Evolutionary conservation across 2,888 invertebrate species (phyloP), one percentile per base, ranked within the genome.

Genomic region (Pachycephus smyrnensis): DNA sequence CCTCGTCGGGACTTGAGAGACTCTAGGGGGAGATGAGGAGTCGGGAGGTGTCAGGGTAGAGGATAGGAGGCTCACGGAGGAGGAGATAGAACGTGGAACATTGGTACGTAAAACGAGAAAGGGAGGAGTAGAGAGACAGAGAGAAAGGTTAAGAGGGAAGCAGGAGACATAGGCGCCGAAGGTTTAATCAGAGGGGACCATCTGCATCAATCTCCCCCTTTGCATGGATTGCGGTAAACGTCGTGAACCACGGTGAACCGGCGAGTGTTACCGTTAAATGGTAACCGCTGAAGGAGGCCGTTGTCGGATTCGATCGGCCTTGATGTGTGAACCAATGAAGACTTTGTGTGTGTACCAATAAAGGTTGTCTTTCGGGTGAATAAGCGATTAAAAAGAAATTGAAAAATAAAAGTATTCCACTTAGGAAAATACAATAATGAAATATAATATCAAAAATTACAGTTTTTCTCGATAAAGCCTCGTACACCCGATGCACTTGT

Each of bases 151-250:
- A 78, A 75, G 80, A 74, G 73, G 37, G 55, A 31, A 69, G 71
- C 75, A 75, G 77, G 79, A 77, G 79, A 82, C 81, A 84, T 78
- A 85, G 84, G 82, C 83, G 82, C 82, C 82, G 82, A 82, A 83
- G 86, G 82, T 86, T 88, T 86, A 87, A 87, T 87, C 85, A 80
- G 81, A 81, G 77, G 73, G 80, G 82, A 77, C 83, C 79, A 82
- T 86, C 82, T 80, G 71, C 74, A 37, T 37, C 74, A 37, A 37
- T 74, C 74, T 74, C 74, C 37, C 74, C 74, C 37, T 74, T 74
- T 74, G 74, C 35, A 33, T 37, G 74, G 32, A 74, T 74, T 37
- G 74, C 74, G 30, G 37, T 74, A 36, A 74, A 36, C 74, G 74
- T 74, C 74, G 23, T n/a, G 74, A 30, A 30, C 33, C 35, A 31